A percentile compares a stretch with the other conserved stretches of the same genome.
Evolutionary conservation across 2,113 vertebrate species (phyloP).

Genomic region (cat (Felis catus)): F.catus_Fca126_mat1.0 CM031414.1:61147001-61147500

Average conservation of each 20-base stretch:
- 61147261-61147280: neutral
- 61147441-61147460: neutral
- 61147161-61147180: neutral
- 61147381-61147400: neutral
- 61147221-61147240: neutral
- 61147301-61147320: neutral
- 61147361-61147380: neutral
- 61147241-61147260: neutral
- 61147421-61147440: neutral
- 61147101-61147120: neutral
- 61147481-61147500: neutral
- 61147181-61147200: neutral
- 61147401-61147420: neutral
- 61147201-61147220: neutral
- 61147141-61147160: neutral
- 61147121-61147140: too few species aligned
- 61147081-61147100: accelerated
- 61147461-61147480: accelerated
- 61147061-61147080: neutral
- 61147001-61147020: neutral
- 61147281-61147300: neutral
- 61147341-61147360: neutral
- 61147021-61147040: neutral
- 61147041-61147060: accelerated
- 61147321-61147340: neutral